These are phyloP conservation scores for Tauraco erythrolophus DNA, from an alignment of 2,113 vertebrate species.

Conservation along the genomic window DNA sequence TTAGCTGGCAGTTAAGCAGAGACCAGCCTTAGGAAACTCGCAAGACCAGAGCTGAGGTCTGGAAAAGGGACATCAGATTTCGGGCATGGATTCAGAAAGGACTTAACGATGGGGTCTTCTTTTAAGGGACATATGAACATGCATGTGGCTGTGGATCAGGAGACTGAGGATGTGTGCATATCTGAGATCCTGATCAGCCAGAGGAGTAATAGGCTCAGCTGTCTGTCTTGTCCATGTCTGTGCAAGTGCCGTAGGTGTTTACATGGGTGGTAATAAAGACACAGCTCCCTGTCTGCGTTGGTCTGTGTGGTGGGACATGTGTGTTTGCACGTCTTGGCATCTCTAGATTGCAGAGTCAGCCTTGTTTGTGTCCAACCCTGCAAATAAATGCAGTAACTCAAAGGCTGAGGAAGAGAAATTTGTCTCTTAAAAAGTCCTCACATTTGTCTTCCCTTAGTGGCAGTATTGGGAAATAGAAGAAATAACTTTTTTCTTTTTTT, in stretches of 20 bases:
- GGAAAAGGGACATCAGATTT: neutral
- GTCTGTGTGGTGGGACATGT: neutral
- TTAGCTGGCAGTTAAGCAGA: neutral
- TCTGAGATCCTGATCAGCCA: neutral
- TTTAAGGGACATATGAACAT: accelerated
- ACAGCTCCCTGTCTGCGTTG: neutral
- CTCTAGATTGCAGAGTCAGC: neutral
- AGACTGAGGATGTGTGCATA: neutral
- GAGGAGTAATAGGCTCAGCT: neutral
- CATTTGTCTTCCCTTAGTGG: neutral
- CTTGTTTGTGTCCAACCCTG: neutral
- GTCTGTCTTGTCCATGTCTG: neutral
- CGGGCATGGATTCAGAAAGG: neutral
- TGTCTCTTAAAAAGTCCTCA: neutral
- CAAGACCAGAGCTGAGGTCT: neutral
- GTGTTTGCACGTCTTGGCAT: neutral
- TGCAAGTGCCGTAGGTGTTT: accelerated
- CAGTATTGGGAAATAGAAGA: neutral
- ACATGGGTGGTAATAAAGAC: neutral
- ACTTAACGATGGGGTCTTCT: accelerated
- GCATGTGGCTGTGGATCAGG: neutral
- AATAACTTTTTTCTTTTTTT: neutral
- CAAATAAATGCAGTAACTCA: neutral
- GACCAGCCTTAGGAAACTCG: neutral
- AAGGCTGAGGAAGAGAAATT: neutral